A percentile compares a stretch with the other conserved stretches of the same genome.
Conservation (phyloP, 2,797 vertebrate genomes). For the Esox lucius region DNA sequence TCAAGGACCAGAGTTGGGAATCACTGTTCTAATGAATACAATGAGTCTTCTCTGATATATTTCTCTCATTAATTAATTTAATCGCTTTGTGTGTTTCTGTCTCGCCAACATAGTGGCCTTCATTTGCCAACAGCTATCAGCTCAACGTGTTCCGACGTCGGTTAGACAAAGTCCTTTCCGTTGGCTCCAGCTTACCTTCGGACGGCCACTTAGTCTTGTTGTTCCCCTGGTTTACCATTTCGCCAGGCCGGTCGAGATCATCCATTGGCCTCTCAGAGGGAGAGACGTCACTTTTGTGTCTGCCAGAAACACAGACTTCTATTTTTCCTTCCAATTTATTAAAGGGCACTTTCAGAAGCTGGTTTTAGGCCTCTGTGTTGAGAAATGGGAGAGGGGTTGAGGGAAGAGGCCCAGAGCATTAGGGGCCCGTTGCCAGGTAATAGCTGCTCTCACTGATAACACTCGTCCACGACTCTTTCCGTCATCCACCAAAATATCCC, state of each 20-base stretch:
- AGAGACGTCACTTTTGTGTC: conserved; percentile 14
- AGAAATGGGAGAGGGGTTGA: conserved; percentile 24
- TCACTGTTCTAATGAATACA: not conserved
- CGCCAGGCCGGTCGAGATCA: conserved; percentile 43
- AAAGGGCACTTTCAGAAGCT: conserved; percentile 19
- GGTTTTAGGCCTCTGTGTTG: conserved; percentile 37
- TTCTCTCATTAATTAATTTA: not conserved
- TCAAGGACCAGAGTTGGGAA: too few species aligned
- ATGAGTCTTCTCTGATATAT: conserved; percentile 4
- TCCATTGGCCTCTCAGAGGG: conserved; percentile 38
- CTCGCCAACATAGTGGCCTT: conserved; percentile 2
- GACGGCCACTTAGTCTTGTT: conserved; percentile 43
- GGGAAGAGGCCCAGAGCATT: conserved; percentile 39
- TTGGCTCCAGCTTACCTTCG: conserved; percentile 27
- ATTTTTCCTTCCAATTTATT: conserved; percentile 24
- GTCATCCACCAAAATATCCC: conserved; percentile 30
- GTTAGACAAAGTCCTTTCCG: conserved; percentile 32
- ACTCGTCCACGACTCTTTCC: conserved; percentile 34
- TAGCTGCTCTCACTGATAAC: conserved; percentile 47
- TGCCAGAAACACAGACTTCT: conserved; percentile 14
- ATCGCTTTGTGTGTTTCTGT: not conserved
- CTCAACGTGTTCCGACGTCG: conserved; percentile 13
- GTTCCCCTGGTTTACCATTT: conserved; percentile 35
- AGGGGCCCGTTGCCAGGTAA: conserved; percentile 50
- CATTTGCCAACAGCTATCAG: conserved; percentile 36